phyloP scores from a whole-genome alignment of 2,888 invertebrate species.

The Penaeus monodon region DNA sequence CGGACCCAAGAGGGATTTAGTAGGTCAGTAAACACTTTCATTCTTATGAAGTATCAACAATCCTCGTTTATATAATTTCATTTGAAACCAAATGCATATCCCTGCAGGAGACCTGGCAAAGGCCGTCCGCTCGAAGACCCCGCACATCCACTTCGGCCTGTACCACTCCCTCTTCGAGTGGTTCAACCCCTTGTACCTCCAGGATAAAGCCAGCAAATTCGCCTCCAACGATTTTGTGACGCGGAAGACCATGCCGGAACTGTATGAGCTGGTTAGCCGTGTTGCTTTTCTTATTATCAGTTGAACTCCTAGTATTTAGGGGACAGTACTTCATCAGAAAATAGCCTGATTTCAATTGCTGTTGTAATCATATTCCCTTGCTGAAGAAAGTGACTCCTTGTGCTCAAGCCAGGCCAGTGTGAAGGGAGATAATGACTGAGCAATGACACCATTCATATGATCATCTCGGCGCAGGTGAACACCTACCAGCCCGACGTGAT shows the following conservation, averaged over 20 bases:
- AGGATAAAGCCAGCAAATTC: constrained; percentile 72
- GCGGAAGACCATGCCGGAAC: constrained; percentile 80
- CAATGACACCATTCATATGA: no score
- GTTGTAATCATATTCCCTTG: no score
- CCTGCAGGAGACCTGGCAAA: constrained; percentile 74
- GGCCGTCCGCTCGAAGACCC: constrained; percentile 44
- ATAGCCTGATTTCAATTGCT: no score
- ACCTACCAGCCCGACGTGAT: constrained; percentile 73
- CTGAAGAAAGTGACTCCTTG: no score
- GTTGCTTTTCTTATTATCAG: no score
- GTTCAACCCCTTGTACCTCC: constrained; percentile 85
- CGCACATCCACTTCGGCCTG: constrained; percentile 65
- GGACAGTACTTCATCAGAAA: no score
- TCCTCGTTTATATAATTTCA: no score
- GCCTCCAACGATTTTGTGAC: constrained; percentile 52
- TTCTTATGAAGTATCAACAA: background rate
- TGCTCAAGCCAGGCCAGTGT: no score
- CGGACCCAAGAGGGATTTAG: background rate
- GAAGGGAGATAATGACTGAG: no score
- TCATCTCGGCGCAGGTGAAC: constrained; percentile 26
- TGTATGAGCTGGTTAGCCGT: constrained; percentile 78
- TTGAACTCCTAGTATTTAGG: no score
- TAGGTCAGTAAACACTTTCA: background rate
- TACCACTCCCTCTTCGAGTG: constrained; percentile 79
- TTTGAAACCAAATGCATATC: constrained; percentile 70